Evolutionary conservation across 2,888 invertebrate genomes (phyloP), one percentile per base, ranked within the genome.

Genomic region (Thelaira solivaga): DNA sequence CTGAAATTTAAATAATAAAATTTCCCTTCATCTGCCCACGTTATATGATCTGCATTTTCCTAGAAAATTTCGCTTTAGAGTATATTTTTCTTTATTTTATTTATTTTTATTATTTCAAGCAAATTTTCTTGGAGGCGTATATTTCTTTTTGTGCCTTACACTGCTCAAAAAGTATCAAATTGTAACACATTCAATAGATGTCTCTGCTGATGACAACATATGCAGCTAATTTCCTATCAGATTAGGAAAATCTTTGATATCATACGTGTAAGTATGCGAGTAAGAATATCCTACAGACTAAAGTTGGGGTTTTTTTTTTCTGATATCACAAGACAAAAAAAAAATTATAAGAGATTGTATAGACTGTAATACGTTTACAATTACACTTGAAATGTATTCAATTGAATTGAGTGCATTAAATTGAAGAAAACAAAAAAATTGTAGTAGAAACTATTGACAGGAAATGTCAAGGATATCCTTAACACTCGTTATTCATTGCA

Each of bases 401-500:
- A 79, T 69, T 69, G 67, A 61, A 53, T 75, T 68, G 76, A 80
- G 78, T 69, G 78, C 78, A 81, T 74, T 79, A 74, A 81, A 61
- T 61, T 39, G 41, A 29, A 31, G 31, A 73, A 45, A 13, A n/a
- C n/a, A n/a, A n/a, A n/a, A n/a, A n/a, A n/a, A n/a, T n/a, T n/a
- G n/a, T n/a, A 74, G 47, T 41, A 29, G 53, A 80, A 65, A 75
- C 76, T 76, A 83, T 83, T 83, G 85, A 83, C 87, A 87, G 88
- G 88, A 87, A 86, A 84, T 88, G 88, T 88, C 86, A 87, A 87
- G 88, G 87, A 88, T 88, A 87, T 88, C 88, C 88, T 87, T 82
- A 83, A 83, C 82, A 85, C 79, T 61, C 81, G 83, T 76, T 74
- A 34, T 65, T 64, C 47, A 51, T 41, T 55, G 10, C 36, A 55